Evolutionary conservation across 1,140 invertebrate genomes (phyloP).

Genomic region (Ostrea denselamellosa): DNA sequence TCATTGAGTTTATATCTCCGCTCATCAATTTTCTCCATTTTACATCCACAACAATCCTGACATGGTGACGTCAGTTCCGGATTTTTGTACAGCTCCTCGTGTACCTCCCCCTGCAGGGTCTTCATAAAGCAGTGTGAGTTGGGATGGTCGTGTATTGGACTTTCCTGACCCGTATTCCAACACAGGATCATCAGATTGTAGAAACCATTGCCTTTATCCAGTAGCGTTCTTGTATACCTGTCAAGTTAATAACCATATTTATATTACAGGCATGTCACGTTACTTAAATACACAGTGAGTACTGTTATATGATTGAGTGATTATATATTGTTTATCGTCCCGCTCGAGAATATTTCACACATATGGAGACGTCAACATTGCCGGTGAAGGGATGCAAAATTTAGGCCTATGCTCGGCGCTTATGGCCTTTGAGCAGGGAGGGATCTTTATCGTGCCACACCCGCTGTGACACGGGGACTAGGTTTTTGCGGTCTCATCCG

Average conservation of each 20-base stretch:
- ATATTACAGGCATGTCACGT: not conserved
- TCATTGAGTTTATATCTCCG: not conserved
- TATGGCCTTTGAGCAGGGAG: too few species aligned
- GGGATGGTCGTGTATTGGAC: conserved; percentile 98
- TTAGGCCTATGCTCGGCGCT: too few species aligned
- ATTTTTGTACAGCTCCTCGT: conserved; percentile 82
- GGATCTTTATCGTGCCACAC: too few species aligned
- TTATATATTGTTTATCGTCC: too few species aligned
- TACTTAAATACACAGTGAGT: not conserved
- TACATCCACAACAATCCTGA: not conserved
- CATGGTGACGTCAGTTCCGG: conserved; percentile 9
- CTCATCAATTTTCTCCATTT: not conserved
- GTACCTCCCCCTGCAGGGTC: conserved; percentile 82
- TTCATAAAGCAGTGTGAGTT: conserved; percentile 99
- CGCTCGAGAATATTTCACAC: too few species aligned
- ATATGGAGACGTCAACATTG: too few species aligned
- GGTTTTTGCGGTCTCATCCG: too few species aligned
- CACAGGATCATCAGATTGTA: conserved; percentile 98
- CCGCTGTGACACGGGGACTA: too few species aligned
- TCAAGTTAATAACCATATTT: too few species aligned
- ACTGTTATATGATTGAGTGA: too few species aligned
- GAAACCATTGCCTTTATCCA: conserved; percentile 88
- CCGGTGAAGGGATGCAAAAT: too few species aligned
- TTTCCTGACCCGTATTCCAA: conserved; percentile 97
- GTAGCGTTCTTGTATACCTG: conserved; percentile 77